Conservation (phyloP, 2,888 invertebrate species). For the Arrhopalites spinosus region DNA sequence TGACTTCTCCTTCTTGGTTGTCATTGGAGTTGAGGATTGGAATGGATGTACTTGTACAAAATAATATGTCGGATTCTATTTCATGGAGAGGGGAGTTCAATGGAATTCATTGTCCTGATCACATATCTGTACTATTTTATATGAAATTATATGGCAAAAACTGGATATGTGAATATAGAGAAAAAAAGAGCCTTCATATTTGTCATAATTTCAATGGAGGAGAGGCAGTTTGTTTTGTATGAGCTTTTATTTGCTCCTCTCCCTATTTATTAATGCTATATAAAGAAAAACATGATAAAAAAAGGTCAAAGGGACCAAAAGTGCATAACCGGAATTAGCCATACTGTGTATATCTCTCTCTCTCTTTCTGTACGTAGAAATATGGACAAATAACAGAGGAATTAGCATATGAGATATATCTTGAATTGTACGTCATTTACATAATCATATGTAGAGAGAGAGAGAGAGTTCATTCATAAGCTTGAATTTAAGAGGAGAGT, state of each 20-base stretch:
- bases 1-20: too few relatives aligned
- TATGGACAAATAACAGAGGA: not conserved
- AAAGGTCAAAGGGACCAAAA: conserved; percentile 30
- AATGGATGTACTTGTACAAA: too few relatives aligned
- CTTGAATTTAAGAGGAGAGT: not conserved
- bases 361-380: not conserved
- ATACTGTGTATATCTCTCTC: not conserved
- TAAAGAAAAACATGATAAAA: not conserved
- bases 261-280: not conserved
- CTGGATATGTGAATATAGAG: too few relatives aligned
- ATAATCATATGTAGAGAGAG: not conserved
- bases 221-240: not conserved
- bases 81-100: too few relatives aligned
- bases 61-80: too few relatives aligned
- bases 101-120: too few relatives aligned
- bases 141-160: too few relatives aligned
- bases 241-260: not conserved
- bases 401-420: conserved; percentile 2
- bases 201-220: not conserved
- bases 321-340: conserved; percentile 28
- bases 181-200: too few relatives aligned
- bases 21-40: too few relatives aligned
- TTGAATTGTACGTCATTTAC: not conserved
- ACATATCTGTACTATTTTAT: too few relatives aligned
- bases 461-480: not conserved